A percentile compares a stretch with the other conserved stretches of the same genome.
Evolutionary conservation across 2,797 vertebrate species (phyloP).

Genomic region (Staurois parvus): DNA sequence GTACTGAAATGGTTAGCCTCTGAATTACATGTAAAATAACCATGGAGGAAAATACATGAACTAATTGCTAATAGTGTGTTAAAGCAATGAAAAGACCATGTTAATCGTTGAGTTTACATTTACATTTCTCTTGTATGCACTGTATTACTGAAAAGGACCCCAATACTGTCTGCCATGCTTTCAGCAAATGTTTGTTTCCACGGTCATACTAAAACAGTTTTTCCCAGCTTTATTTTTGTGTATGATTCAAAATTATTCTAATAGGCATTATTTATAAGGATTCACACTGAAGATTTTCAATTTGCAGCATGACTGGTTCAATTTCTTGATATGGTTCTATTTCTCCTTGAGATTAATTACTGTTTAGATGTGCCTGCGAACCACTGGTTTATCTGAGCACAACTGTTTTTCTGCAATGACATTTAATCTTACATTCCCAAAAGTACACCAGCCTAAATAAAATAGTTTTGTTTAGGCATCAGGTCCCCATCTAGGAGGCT

Average conservation of each 20-base stretch:
- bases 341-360: constrained; percentile 73
- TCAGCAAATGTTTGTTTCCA: constrained; percentile 1
- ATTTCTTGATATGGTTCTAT: constrained; percentile 74
- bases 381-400: constrained; percentile 70
- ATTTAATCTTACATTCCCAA: constrained; percentile 60
- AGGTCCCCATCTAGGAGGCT: background rate
- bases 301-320: constrained; percentile 77
- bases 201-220: background rate
- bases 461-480: constrained; percentile 34
- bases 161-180: background rate
- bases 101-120: background rate
- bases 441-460: constrained; percentile 42
- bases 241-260: constrained; percentile 66
- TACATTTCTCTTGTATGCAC: background rate
- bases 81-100: background rate
- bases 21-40: background rate
- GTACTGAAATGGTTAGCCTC: background rate
- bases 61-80: background rate
- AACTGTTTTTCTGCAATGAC: constrained; percentile 68
- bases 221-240: constrained; percentile 39
- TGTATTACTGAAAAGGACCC: background rate
- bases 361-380: constrained; percentile 70
- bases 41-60: background rate
- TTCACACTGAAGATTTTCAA: constrained; percentile 74
- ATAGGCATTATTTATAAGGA: constrained; percentile 73